Evolutionary conservation across 2,888 invertebrate species (phyloP).

Genomic region (Sympetrum striolatum): DNA sequence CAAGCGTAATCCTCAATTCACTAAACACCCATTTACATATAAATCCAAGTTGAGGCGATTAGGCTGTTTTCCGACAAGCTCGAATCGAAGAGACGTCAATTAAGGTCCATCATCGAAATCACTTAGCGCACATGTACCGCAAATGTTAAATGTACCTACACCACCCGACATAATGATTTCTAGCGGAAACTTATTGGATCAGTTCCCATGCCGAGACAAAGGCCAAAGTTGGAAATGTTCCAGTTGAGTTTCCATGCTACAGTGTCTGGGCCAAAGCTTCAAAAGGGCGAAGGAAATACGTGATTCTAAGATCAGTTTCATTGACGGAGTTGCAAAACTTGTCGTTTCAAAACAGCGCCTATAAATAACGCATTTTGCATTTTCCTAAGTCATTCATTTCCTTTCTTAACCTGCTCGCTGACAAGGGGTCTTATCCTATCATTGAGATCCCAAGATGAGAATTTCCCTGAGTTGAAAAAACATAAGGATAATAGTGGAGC

Average conservation of each 20-base stretch:
- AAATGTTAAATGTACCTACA: not conserved
- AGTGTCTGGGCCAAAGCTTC: not conserved
- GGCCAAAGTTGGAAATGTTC: not conserved
- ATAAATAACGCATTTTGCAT: no score
- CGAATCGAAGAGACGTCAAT: not conserved
- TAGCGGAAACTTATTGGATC: conserved; percentile 28
- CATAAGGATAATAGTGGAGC: no score
- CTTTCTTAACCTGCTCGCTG: no score
- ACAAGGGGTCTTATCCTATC: no score
- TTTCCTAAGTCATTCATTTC: no score
- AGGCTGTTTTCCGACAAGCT: not conserved
- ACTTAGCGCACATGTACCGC: not conserved
- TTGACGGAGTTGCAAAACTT: not conserved
- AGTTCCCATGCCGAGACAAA: conserved; percentile 13
- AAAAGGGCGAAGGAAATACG: not conserved
- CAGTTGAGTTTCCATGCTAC: not conserved
- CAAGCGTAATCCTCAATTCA: not conserved
- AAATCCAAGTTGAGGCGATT: not conserved
- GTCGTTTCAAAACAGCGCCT: no score
- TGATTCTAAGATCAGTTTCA: not conserved
- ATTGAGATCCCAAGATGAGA: no score
- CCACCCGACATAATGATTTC: conserved; percentile 20
- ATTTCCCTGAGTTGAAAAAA: no score
- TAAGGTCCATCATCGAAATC: not conserved
- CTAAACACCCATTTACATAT: not conserved